Evolutionary conservation across 2,113 vertebrate genomes (phyloP).

Genomic region (Gallinago jamesoni): DNA sequence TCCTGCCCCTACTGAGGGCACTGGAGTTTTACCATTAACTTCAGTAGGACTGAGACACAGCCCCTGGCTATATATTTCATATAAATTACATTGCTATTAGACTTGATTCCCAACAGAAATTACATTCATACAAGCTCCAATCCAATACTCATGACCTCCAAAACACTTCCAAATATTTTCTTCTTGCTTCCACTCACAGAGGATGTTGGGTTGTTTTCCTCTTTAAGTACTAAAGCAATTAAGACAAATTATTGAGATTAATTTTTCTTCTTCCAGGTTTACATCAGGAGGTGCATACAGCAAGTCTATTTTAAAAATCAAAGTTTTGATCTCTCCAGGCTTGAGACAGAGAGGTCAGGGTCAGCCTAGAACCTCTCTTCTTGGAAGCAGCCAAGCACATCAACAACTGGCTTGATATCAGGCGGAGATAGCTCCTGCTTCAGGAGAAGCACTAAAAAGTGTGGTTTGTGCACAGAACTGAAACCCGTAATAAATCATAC

Average conservation of each 20-base stretch:
- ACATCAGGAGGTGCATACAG: not conserved
- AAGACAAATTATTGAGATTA: not conserved
- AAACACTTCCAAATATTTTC: not conserved
- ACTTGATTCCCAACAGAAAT: slow-evolving; percentile 9
- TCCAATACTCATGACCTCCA: not conserved
- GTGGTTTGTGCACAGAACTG: not conserved
- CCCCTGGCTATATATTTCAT: not conserved
- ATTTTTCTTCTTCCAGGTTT: not conserved
- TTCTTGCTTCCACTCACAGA: not conserved
- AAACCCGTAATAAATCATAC: not conserved
- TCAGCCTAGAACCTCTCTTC: not conserved
- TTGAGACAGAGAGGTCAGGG: not conserved
- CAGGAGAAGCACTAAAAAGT: not conserved
- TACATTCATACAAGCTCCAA: not conserved
- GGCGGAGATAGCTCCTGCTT: not conserved
- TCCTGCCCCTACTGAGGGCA: not conserved
- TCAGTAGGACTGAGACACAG: not conserved
- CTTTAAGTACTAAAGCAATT: not conserved
- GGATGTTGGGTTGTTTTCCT: rapidly evolving
- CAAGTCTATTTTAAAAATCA: not conserved
- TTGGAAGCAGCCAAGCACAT: not conserved
- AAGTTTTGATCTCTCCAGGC: not conserved
- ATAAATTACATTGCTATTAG: slow-evolving; percentile 31
- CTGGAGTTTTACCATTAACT: not conserved
- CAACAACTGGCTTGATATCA: not conserved